phyloP scores from a whole-genome alignment of 2,888 invertebrate species.

The Agapetus fuscipes region DNA sequence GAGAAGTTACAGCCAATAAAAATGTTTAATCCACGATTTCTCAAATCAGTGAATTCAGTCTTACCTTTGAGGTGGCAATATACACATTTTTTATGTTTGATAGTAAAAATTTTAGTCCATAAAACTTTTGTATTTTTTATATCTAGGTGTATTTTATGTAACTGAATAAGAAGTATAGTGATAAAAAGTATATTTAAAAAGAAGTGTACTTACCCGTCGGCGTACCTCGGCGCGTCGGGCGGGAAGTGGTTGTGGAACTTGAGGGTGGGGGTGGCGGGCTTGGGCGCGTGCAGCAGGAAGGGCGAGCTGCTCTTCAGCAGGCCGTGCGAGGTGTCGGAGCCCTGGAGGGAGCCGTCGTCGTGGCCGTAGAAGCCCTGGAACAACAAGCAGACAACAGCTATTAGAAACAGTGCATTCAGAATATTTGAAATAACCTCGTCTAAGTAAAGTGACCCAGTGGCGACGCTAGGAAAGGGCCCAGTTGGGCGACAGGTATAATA shows the following conservation, averaged over 20 bases:
- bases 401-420: not conserved
- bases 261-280: conserved; percentile 74
- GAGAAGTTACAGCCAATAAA: no score
- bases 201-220: conserved; percentile 15
- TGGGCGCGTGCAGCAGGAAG: conserved; percentile 63
- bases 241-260: conserved; percentile 93
- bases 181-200: not conserved
- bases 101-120: no score
- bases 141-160: not conserved
- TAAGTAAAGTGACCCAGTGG: no score
- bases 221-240: conserved; percentile 70
- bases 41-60: no score
- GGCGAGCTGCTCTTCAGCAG: conserved; percentile 61
- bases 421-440: no score
- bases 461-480: no score
- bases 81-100: no score
- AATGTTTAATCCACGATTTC: no score
- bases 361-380: conserved; percentile 86
- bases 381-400: conserved; percentile 32
- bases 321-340: conserved; percentile 47
- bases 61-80: no score
- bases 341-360: conserved; percentile 61
- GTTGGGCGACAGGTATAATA: no score
- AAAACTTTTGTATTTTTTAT: not conserved
- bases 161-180: no score